Base-by-base conservation (phyloP, 2,888 invertebrate species). In the Mongoloraphidia duomilia region DNA sequence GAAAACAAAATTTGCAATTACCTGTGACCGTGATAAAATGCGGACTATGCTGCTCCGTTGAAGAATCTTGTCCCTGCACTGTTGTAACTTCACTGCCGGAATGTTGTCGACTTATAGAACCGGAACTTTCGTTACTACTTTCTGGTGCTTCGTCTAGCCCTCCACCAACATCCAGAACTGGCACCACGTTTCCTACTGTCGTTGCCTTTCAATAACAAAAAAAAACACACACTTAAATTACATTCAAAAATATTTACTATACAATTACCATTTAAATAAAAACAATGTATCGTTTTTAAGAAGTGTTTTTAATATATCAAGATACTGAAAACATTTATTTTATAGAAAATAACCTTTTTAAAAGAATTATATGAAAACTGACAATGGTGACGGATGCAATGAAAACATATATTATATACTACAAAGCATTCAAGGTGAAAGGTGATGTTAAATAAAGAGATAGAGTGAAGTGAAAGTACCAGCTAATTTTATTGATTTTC, bases 21-120 rank as follows among this genome's bases (percentile, higher is more conserved):
- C 83, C 82, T 60, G 83, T 79, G 34, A 84, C 84, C 37, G 83
- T 80, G 57, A 84, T 84, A 65, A 80, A 84, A 53, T 78, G 77
- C 36, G 75, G 75, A 11, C 75, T 66, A 38, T 60, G 59, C 49
- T 67, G 64, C 65, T 37, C 64, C 26, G 67, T 63, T 8, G 37
- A 35, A 37, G 37, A 17, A 17, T 46, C 46, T 12, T 39, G 40
- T 34, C 37, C 13, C n/a, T 17, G 35, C 12, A 47, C 47, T 9
- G 42, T 43, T n/a, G 66, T 65, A 56, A 73, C 69, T 50, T 66
- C 64, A 34, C 65, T 65, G 40, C 74, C 70, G 37, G 66, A 61
- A 54, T 71, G 72, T 52, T 72, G 71, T 50, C 70, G 71, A 38
- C 70, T 65, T 40, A 65, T 59, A 11, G 71, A 69, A 47, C 70